Percentiles rank a stretch among this genome's conserved stretches.
These are phyloP conservation scores for Conomelus anceps DNA, from an alignment of 2,888 invertebrate genomes.

Conservation along the genomic window DNA sequence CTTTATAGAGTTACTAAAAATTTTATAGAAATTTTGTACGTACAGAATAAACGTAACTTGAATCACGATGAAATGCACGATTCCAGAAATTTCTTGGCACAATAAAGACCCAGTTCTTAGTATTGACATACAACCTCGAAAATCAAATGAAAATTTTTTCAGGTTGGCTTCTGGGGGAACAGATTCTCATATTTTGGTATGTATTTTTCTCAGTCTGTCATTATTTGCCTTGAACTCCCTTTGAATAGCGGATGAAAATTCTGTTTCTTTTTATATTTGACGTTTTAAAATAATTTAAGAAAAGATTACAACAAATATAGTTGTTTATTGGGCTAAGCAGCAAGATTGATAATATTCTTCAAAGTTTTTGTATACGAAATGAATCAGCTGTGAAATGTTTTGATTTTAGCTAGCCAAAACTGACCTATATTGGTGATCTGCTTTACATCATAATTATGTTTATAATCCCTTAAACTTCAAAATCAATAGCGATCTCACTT, in stretches of 20 bases:
- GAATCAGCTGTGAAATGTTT: no score
- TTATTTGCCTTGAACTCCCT: background rate
- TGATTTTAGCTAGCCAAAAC: no score
- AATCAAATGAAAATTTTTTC: constrained; percentile 51
- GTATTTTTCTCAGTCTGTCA: constrained; percentile 32
- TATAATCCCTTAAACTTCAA: no score
- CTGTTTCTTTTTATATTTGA: background rate
- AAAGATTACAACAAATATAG: no score
- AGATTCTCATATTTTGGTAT: constrained; percentile 84
- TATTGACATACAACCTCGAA: constrained; percentile 66
- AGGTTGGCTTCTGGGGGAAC: constrained; percentile 86
- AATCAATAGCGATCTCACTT: no score
- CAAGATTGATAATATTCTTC: no score
- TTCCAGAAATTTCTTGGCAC: constrained; percentile 97
- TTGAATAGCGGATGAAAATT: background rate
- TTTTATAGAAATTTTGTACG: no score
- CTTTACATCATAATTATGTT: no score
- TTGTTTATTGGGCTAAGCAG: no score
- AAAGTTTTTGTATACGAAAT: no score
- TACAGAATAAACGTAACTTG: background rate
- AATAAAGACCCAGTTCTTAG: constrained; percentile 90
- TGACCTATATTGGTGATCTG: no score
- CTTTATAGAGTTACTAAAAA: background rate
- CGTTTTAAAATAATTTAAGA: no score
- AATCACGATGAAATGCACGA: constrained; percentile 79